Evolutionary conservation across 2,888 invertebrate species (phyloP).

Genomic region (Siphlonurus alternatus): DNA sequence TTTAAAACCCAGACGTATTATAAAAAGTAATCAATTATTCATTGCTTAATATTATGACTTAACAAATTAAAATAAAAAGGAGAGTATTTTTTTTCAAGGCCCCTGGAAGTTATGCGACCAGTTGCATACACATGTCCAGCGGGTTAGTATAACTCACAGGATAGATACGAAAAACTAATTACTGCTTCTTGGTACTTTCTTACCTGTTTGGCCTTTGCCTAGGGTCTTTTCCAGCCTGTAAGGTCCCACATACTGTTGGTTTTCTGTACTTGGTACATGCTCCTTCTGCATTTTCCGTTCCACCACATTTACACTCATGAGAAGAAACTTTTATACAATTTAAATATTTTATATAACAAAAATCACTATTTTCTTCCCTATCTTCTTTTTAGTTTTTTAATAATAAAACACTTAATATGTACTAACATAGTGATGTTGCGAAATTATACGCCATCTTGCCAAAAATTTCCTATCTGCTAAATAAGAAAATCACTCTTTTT

Average conservation of each 20-base stretch:
- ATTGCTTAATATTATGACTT: too few species aligned
- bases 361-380: not conserved
- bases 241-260: slow-evolving; percentile 93
- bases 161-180: not conserved
- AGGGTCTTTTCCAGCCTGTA: slow-evolving; percentile 97
- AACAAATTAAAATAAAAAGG: too few species aligned
- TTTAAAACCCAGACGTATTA: too few species aligned
- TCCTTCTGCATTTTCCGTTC: slow-evolving; percentile 19
- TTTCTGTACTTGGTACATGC: slow-evolving; percentile 28
- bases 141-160: not conserved
- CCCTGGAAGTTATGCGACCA: not conserved
- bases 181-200: slow-evolving; percentile 17
- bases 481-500: not conserved
- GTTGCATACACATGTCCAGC: not conserved
- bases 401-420: not conserved
- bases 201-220: slow-evolving; percentile 99
- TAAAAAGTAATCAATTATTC: too few species aligned
- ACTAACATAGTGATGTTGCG: not conserved
- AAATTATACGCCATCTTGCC: not conserved
- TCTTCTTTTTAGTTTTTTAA: slow-evolving; percentile 1
- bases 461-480: not conserved
- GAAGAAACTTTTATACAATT: not conserved
- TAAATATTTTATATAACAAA: not conserved
- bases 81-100: too few species aligned
- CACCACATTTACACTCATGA: not conserved